phyloP scores from a whole-genome alignment of 2,113 vertebrate species.

The Tylochromis polylepis region DNA sequence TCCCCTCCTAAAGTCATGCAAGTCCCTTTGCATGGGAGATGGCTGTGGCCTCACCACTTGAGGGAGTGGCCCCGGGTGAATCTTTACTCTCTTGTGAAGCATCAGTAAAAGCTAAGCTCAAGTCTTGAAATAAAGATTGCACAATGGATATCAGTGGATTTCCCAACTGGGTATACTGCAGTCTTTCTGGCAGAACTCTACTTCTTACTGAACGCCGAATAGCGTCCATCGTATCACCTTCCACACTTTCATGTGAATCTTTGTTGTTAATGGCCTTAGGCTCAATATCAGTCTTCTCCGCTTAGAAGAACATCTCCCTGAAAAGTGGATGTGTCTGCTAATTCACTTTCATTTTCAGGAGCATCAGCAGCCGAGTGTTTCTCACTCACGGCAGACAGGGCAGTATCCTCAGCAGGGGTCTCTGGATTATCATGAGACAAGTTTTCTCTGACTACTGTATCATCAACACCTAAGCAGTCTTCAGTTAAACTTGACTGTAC shows the following conservation, averaged over 20 bases:
- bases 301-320: background rate
- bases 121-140: background rate
- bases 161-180: background rate
- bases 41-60: background rate
- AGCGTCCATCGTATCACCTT: background rate
- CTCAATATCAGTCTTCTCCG: background rate
- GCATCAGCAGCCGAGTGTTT: background rate
- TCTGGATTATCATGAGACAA: fast-evolving
- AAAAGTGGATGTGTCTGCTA: background rate
- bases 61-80: background rate
- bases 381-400: background rate
- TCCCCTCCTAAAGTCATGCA: background rate
- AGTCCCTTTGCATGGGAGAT: background rate
- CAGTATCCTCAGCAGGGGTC: background rate
- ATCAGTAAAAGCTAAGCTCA: background rate
- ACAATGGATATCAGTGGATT: background rate
- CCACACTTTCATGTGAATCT: background rate
- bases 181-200: background rate
- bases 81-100: background rate
- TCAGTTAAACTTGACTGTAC: fast-evolving
- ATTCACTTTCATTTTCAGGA: fast-evolving
- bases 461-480: background rate
- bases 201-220: fast-evolving
- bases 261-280: fast-evolving
- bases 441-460: background rate